phyloP scores from a whole-genome alignment of 2,888 invertebrate species.

The Dendrolimus houi region DNA sequence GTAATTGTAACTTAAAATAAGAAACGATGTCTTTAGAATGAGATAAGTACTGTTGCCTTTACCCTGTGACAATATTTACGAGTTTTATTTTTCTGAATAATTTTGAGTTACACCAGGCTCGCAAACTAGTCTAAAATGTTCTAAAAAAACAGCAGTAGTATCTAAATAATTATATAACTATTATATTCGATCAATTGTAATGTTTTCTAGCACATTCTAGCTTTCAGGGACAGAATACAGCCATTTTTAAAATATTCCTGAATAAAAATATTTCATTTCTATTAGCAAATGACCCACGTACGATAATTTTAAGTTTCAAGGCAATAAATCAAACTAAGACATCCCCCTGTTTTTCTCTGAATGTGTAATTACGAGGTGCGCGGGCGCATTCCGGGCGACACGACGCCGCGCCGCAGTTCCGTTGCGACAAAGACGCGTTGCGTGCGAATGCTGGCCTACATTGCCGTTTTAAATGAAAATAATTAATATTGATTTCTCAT shows the following conservation, averaged over 20 bases:
- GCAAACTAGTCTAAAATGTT: too few relatives aligned
- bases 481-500: background rate
- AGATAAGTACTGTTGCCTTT: too few relatives aligned
- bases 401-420: slow-evolving; percentile 22
- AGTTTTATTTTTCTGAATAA: too few relatives aligned
- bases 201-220: too few relatives aligned
- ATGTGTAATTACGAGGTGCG: slow-evolving; percentile 32
- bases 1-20: too few relatives aligned
- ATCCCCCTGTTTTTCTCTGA: background rate
- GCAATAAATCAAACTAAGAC: background rate
- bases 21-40: too few relatives aligned
- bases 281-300: background rate
- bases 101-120: too few relatives aligned
- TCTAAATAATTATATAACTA: too few relatives aligned
- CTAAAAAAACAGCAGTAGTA: too few relatives aligned
- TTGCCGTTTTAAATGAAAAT: background rate
- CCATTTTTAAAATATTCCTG: background rate
- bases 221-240: too few relatives aligned
- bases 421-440: background rate
- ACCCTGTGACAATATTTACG: too few relatives aligned
- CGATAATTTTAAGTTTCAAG: slow-evolving; percentile 1
- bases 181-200: too few relatives aligned
- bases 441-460: background rate
- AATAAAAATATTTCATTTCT: background rate
- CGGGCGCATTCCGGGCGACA: slow-evolving; percentile 58